These are phyloP conservation scores for Amphipyra berbera DNA, from an alignment of 2,888 invertebrate genomes.

Conservation along the genomic window DNA sequence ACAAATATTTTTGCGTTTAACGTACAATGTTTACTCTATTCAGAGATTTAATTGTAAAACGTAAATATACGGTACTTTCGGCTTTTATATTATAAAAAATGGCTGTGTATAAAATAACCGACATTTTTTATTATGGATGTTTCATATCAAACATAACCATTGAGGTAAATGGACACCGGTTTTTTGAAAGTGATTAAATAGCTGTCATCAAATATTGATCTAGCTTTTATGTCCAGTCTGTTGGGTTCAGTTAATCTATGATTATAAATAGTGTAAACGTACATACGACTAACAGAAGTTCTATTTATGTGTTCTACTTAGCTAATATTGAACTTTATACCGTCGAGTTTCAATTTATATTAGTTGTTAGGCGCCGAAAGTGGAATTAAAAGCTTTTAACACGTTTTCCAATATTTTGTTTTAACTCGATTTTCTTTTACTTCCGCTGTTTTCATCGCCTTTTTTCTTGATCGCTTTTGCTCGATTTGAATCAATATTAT, in stretches of 20 bases:
- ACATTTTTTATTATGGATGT: conserved; percentile 2
- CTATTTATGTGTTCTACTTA: not conserved
- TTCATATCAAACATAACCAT: conserved; percentile 18
- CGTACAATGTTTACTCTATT: conserved; percentile 24
- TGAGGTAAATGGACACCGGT: conserved; percentile 14
- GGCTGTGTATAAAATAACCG: conserved; percentile 4
- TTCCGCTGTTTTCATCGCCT: not conserved
- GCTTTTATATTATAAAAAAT: conserved; percentile 25
- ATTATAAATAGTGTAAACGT: not conserved
- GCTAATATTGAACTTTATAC: not conserved
- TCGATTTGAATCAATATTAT: too few relatives aligned
- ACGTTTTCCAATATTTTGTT: not conserved
- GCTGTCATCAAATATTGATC: conserved; percentile 28
- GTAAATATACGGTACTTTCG: conserved; percentile 15
- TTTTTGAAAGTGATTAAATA: conserved; percentile 33
- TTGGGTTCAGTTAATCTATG: conserved; percentile 14
- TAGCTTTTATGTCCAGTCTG: conserved; percentile 27
- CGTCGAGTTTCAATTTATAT: conserved; percentile 3
- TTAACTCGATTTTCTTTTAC: not conserved
- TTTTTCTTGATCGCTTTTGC: not conserved
- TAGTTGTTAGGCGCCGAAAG: conserved; percentile 1
- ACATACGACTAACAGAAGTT: not conserved
- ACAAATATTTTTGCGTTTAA: conserved; percentile 33
- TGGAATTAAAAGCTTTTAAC: not conserved
- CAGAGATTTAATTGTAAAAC: conserved; percentile 24